Conservation (phyloP, 2,797 vertebrate species). For the Poeciliopsis turneri region DNA sequence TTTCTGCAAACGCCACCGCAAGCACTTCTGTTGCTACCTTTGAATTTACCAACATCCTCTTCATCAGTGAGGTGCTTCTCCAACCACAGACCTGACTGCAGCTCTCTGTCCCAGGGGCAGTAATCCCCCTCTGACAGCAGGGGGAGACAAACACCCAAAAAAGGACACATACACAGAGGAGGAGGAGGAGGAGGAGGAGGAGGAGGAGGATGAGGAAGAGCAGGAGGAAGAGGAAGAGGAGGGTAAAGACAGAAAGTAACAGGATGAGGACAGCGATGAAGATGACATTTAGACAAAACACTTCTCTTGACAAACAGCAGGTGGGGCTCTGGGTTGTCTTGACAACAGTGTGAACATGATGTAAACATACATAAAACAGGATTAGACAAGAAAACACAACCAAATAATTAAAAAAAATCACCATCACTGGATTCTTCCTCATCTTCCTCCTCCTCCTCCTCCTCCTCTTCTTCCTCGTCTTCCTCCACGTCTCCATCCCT, state of each 20-base stretch:
- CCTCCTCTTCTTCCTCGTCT: slow-evolving; percentile 76
- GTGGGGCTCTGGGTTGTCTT: slow-evolving; percentile 6
- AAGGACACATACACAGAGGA: neutral
- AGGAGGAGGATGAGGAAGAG: slow-evolving; percentile 21
- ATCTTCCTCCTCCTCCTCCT: slow-evolving; percentile 82
- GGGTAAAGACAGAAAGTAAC: slow-evolving; percentile 25
- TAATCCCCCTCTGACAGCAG: slow-evolving; percentile 95
- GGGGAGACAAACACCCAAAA: slow-evolving; percentile 81
- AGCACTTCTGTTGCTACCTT: slow-evolving; percentile 87
- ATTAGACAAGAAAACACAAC: neutral
- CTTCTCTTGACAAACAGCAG: slow-evolving; percentile 16
- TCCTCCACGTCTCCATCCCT: slow-evolving; percentile 65
- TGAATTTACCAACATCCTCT: slow-evolving; percentile 90
- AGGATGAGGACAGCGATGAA: slow-evolving; percentile 42
- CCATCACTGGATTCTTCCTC: slow-evolving; percentile 92
- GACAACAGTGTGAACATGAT: slow-evolving; percentile 5
- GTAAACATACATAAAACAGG: slow-evolving; percentile 10
- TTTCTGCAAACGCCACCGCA: slow-evolving; percentile 71
- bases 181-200: slow-evolving; percentile 3
- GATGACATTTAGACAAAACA: slow-evolving; percentile 40
- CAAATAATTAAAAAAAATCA: slow-evolving; percentile 59
- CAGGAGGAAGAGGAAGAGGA: slow-evolving; percentile 7
- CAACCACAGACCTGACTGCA: slow-evolving; percentile 91
- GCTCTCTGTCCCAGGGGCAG: slow-evolving; percentile 92
- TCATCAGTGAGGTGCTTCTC: slow-evolving; percentile 86